Conservation (phyloP, 2,888 invertebrate genomes). For the Catocala sponsa region DNA sequence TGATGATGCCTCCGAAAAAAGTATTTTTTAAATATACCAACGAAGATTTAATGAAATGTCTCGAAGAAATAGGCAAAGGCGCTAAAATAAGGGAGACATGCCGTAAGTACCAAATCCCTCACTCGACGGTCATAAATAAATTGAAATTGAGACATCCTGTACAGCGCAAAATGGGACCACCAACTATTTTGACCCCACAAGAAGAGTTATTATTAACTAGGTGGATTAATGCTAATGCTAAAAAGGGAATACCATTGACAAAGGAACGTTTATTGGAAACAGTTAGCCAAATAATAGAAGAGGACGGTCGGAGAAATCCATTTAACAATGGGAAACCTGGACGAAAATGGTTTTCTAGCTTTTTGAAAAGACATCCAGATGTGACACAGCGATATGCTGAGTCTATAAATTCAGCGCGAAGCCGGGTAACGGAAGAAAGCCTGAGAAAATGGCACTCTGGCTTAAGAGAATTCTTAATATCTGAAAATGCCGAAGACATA, state of each 20-base stretch:
- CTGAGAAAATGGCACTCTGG: not conserved
- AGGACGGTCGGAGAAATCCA: conserved; percentile 14
- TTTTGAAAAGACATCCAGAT: conserved; percentile 31
- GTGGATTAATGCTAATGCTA: conserved; percentile 28
- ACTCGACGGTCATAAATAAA: conserved; percentile 42
- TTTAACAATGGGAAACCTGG: conserved; percentile 26
- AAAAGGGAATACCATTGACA: conserved; percentile 29
- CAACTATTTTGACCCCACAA: conserved; percentile 31
- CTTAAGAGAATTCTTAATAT: conserved; percentile 2
- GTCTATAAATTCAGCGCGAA: not conserved
- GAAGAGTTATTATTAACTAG: conserved; percentile 29
- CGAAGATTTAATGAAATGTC: conserved; percentile 29
- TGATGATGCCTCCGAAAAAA: conserved; percentile 24
- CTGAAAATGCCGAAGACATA: conserved; percentile 1
- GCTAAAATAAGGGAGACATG: conserved; percentile 22
- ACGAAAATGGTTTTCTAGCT: conserved; percentile 30
- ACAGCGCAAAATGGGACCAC: conserved; percentile 42
- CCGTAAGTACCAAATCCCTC: conserved; percentile 14
- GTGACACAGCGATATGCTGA: conserved; percentile 30
- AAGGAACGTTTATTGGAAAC: conserved; percentile 21
- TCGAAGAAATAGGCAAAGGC: conserved; percentile 26
- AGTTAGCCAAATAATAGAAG: conserved; percentile 16
- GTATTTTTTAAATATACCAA: conserved; percentile 24
- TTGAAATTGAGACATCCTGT: conserved; percentile 36
- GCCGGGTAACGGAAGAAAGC: too few species aligned